Evolutionary conservation across 2,797 vertebrate species (phyloP), one percentile per base, ranked within the genome.

Genomic region (Chrysolophus pictus): DNA sequence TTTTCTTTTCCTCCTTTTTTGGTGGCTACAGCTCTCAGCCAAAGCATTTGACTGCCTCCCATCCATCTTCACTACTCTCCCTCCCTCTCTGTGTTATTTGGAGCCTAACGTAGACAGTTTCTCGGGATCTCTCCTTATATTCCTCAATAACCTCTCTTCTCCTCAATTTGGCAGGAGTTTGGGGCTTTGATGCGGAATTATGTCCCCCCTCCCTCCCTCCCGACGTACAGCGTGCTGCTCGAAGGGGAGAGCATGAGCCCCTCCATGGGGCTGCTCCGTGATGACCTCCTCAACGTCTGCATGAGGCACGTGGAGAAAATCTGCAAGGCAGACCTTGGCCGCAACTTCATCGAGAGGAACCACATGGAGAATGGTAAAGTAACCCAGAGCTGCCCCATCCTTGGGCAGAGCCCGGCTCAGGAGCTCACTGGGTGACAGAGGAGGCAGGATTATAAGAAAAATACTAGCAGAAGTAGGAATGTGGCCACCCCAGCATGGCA

Each of bases 281-380:
- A 98, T 0, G 98, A 98, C 58, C 91, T 98, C 58, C 95, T 98
- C 37, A 97, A 97, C 0, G 97, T 97, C 29, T 98, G 97, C 94
- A 98, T 97, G 97, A 98, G 97, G 51, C 97, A 98, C 0, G 97
- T 98, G 14, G 98, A 98, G 92, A 98, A 98, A 95, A 97, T 98
- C 95, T 97, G 97, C 85, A 98, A 98, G 92, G 97, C 96, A 0
- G 98, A 98, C 84, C 89, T 98, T 21, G 97, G 97, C 79, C 97
- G 97, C 10, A 98, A 96, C 93, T 97, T 98, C 96, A 98, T 98
- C 3, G 98, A 98, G 96, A 98, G 97, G 92, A 98, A 96, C 93
- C 97, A 98, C 87, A 97, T 97, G 95, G 98, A 98, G 89, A 98
- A 98, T 0, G 98, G 98, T 98, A 96, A 90, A 73, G 73, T 11